Conservation (phyloP, 2,888 invertebrate genomes). For the Actias luna region DNA sequence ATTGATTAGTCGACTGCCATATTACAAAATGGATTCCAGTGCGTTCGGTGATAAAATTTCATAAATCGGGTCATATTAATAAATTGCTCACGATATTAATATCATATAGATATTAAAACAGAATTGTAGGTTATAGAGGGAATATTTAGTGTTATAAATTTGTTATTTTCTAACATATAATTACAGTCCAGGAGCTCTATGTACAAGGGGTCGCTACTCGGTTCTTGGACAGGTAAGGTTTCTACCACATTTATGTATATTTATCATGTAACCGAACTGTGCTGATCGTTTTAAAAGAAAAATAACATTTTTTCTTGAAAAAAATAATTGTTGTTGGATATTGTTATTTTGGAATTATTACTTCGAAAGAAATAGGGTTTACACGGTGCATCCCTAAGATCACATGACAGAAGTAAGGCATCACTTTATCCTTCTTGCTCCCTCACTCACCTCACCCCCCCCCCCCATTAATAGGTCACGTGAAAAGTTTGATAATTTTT, state of each 20-base stretch:
- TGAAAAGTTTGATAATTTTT: no score
- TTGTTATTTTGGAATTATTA: no score
- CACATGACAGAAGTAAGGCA: no score
- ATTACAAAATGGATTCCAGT: neutral
- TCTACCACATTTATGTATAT: neutral
- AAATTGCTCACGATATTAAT: no score
- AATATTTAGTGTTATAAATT: neutral
- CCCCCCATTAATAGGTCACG: no score
- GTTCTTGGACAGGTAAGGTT: neutral
- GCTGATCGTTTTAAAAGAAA: neutral
- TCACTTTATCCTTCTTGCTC: no score
- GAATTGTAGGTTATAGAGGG: neutral
- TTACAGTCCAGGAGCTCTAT: neutral
- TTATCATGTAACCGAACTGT: neutral
- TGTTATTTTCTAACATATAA: neutral
- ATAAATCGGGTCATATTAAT: no score
- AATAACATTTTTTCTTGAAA: neutral
- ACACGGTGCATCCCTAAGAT: no score
- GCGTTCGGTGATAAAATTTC: neutral
- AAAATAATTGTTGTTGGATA: no score
- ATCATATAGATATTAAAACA: neutral
- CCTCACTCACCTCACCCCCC: no score
- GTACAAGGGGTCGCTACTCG: neutral
- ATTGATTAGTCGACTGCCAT: neutral
- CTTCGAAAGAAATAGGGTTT: no score